A percentile compares a stretch with the other conserved stretches of the same genome.
phyloP scores from a whole-genome alignment of 2,888 invertebrate species.

The Agrilus cyanescens region DNA sequence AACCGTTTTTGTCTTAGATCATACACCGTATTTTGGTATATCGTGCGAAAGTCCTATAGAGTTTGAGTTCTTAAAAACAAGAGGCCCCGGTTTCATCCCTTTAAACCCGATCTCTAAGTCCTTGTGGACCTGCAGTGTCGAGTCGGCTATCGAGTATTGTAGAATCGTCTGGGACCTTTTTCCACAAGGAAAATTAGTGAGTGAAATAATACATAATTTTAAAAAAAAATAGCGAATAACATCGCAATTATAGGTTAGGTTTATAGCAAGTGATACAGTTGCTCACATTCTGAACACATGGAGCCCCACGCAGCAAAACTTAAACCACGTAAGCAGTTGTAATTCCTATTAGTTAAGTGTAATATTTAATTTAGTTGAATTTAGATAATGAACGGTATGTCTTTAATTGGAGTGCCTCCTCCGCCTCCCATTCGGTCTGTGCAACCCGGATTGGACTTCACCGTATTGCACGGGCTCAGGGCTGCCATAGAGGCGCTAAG shows the following conservation, averaged over 20 bases:
- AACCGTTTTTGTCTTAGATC: conserved; percentile 91
- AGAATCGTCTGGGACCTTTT: conserved; percentile 96
- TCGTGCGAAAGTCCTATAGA: conserved; percentile 73
- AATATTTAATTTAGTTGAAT: conserved; percentile 13
- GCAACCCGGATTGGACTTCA: conserved; percentile 50
- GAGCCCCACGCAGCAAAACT: conserved; percentile 71
- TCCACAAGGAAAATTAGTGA: conserved; percentile 75
- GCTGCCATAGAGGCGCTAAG: conserved; percentile 78
- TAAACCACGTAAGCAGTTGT: conserved; percentile 57
- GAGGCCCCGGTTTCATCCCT: conserved; percentile 59
- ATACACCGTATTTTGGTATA: conserved; percentile 82
- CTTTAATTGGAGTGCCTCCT: conserved; percentile 69
- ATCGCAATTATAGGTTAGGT: conserved; percentile 56
- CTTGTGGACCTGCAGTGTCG: conserved; percentile 92
- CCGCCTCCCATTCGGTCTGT: conserved; percentile 33
- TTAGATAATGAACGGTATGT: conserved; percentile 71
- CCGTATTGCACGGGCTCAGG: conserved; percentile 71
- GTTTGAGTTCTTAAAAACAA: conserved; percentile 64
- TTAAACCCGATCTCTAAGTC: conserved; percentile 82
- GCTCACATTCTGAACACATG: conserved; percentile 79
- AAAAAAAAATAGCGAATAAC: conserved; percentile 4
- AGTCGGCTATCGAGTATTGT: conserved; percentile 91
- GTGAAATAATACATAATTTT: conserved; percentile 12
- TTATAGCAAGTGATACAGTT: conserved; percentile 78
- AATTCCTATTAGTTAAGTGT: not conserved